A percentile compares a stretch with the other conserved stretches of the same genome.
Conservation (phyloP, 2,888 invertebrate genomes). For the Metalampra italica region DNA sequence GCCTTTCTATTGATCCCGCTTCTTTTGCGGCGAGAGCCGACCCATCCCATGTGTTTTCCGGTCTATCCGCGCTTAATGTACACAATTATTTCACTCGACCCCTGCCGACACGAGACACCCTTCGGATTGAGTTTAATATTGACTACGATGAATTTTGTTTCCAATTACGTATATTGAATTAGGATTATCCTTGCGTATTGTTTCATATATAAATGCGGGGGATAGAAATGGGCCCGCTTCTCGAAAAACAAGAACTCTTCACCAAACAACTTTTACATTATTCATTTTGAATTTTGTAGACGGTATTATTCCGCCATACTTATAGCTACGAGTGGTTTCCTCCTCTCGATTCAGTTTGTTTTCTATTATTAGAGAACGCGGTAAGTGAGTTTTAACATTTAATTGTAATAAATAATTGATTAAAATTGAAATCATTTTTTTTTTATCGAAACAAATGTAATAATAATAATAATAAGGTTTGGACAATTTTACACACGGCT, state of each 20-base stretch:
- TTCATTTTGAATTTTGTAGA: conserved; percentile 8
- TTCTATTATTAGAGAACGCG: too few species aligned
- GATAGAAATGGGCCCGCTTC: conserved; percentile 1
- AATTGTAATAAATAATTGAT: too few species aligned
- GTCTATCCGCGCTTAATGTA: conserved; percentile 40
- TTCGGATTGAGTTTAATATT: conserved; percentile 2
- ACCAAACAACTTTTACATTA: conserved; percentile 9
- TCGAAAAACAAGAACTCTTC: conserved; percentile 3
- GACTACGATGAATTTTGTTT: conserved; percentile 7
- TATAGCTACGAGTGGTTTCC: too few species aligned
- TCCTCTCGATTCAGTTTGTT: too few species aligned
- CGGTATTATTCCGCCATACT: neutral
- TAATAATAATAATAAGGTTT: too few species aligned
- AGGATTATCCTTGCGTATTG: conserved; percentile 3
- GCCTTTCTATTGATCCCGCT: conserved; percentile 66
- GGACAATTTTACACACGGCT: too few species aligned
- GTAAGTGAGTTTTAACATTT: too few species aligned
- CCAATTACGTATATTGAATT: conserved; percentile 3
- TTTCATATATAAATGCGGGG: neutral
- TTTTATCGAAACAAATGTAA: too few species aligned
- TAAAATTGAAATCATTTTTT: too few species aligned
- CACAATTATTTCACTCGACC: conserved; percentile 37
- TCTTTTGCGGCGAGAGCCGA: conserved; percentile 56
- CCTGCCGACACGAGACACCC: conserved; percentile 10
- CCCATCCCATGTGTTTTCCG: conserved; percentile 50